Conservation (phyloP, 2,113 vertebrate species). For the Istiophorus platypterus region DNA sequence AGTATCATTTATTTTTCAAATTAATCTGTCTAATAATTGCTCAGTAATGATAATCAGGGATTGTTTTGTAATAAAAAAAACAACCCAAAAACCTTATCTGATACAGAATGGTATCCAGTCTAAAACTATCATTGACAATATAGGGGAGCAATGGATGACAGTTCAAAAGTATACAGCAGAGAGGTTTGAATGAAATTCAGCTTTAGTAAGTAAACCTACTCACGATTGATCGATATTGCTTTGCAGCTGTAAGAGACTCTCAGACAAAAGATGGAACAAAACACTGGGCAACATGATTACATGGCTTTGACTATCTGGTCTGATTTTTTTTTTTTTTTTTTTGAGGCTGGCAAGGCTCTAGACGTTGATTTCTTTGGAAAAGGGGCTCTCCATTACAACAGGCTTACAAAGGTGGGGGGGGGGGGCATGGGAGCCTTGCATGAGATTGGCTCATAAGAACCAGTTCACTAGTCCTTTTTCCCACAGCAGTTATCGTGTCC, state of each 20-base stretch:
- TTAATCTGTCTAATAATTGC: background rate
- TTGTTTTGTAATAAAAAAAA: background rate
- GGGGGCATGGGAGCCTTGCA: background rate
- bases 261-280: constrained; percentile 52
- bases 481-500: background rate
- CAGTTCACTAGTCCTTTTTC: background rate
- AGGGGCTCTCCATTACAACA: constrained; percentile 8
- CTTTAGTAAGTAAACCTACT: constrained; percentile 18
- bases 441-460: constrained; percentile 9
- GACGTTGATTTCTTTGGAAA: constrained; percentile 26
- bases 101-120: background rate
- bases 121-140: background rate
- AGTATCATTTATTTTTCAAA: background rate
- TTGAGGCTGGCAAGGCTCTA: constrained; percentile 8
- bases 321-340: too few relatives aligned
- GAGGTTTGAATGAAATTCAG: background rate
- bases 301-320: constrained; percentile 25
- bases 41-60: background rate
- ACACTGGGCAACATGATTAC: constrained; percentile 29
- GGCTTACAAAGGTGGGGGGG: background rate
- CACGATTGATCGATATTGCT: constrained; percentile 37
- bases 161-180: background rate
- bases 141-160: background rate
- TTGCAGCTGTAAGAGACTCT: constrained; percentile 21
- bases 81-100: background rate